These are phyloP conservation scores for Myripristis murdjan DNA, from an alignment of 2,797 vertebrate genomes.

Conservation along the genomic window DNA sequence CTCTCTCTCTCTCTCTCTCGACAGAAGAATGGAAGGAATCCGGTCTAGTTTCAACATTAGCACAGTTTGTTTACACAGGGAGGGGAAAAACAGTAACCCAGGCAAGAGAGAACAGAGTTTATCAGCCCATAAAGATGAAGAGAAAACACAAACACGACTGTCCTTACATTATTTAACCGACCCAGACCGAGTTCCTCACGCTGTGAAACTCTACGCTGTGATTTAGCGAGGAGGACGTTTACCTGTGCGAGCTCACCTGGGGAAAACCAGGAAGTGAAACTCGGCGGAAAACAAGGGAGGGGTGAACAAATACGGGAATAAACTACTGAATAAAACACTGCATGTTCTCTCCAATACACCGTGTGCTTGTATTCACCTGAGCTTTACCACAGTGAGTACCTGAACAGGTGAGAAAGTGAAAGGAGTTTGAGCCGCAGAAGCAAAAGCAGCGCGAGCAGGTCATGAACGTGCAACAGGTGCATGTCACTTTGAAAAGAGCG, in stretches of 20 bases:
- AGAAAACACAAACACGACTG: too few species aligned
- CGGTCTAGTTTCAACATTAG: not conserved
- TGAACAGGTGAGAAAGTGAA: too few species aligned
- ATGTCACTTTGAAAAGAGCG: slow-evolving; percentile 14
- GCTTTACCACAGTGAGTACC: too few species aligned
- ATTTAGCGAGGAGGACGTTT: slow-evolving; percentile 28
- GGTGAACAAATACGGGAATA: not conserved
- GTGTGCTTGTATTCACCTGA: too few species aligned
- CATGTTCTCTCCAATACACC: too few species aligned
- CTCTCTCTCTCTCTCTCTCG: too few species aligned
- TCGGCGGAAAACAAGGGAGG: slow-evolving; percentile 11
- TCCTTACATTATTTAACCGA: not conserved
- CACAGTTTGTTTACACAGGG: not conserved
- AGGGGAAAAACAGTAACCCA: not conserved
- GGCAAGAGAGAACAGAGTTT: not conserved
- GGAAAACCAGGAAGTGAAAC: slow-evolving; percentile 80
- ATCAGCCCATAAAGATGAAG: too few species aligned
- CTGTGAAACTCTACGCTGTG: not conserved
- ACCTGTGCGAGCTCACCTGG: slow-evolving; percentile 67
- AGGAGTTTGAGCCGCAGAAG: too few species aligned
- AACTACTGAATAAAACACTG: not conserved
- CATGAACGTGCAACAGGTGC: slow-evolving; percentile 64
- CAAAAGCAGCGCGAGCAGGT: not conserved
- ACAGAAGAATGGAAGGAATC: too few species aligned
- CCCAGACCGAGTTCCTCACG: not conserved